Conservation (phyloP, 2,113 vertebrate genomes). For the Gallinago undulata region DNA sequence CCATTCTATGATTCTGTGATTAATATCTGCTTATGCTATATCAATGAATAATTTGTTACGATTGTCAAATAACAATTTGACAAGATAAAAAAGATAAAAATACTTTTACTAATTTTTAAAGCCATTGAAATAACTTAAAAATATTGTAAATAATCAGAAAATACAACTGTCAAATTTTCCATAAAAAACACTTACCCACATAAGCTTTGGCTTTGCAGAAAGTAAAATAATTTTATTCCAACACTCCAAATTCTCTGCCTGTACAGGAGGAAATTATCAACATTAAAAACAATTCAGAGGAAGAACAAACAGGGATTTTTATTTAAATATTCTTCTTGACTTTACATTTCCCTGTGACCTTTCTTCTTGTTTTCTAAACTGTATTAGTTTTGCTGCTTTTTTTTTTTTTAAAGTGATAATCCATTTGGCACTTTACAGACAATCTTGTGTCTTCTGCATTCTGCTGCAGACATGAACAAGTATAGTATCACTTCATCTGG, state of each 20-base stretch:
- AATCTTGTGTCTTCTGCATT: background rate
- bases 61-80: background rate
- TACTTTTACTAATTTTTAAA: background rate
- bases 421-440: background rate
- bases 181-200: background rate
- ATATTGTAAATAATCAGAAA: background rate
- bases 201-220: background rate
- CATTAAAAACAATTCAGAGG: background rate
- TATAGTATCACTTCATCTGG: fast-evolving
- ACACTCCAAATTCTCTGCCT: background rate
- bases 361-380: background rate
- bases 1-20: too few species aligned
- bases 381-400: background rate
- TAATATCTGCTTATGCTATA: background rate
- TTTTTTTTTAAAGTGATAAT: background rate
- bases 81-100: background rate
- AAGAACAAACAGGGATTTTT: background rate
- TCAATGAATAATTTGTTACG: background rate
- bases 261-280: background rate
- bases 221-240: background rate
- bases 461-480: background rate
- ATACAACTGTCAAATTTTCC: background rate
- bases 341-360: background rate
- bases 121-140: background rate
- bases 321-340: background rate